Base-by-base conservation (phyloP, 2,113 vertebrate species). In the Chaenogobius annularis region DNA sequence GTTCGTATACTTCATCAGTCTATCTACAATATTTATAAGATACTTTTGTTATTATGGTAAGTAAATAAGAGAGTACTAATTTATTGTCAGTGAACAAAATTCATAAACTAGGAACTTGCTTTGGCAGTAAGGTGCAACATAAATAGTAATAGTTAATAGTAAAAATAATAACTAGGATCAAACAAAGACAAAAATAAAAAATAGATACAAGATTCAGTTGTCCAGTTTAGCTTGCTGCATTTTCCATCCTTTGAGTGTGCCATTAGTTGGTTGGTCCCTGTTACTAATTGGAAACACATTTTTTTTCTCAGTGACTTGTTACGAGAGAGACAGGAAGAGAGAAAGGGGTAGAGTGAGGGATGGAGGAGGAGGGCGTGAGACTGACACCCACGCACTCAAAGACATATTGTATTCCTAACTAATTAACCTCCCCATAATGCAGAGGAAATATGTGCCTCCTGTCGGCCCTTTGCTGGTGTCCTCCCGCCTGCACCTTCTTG, bases 201-300 rank as follows among this genome's bases (percentile, higher is more conserved):
- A 7, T 7, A 40, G 6, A 40, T 40, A 40, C 5, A 40, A 40
- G 5, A 40, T 31, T 31, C 4, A 31, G 4, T 31, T 31, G 26
- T 31, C 26, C 26, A 31, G 26, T 31, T 31, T 31, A 31, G 26
- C 26, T 31, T 4, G 4, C 8, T 19, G 7, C 47, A 19, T 46
- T 15, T 37, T 22, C 19, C 20, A 68, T 70, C 69, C 72, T 50
- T 44, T 40, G 48, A 66, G 68, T 61, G n/a, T 73, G 79, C 14
- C 26, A 44, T 70, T 64, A 40, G 44, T 58, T 46, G 80, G 69
- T 81, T 73, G 68, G 69, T 81, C 15, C 74, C 61, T 81, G 78
- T 26, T 52, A 59, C 73, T 92, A 90, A 93, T 93, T 92, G 86
- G 83, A 92, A 93, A 89, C 92, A 94, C 80, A 84, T 92, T 40